Conservation (phyloP, 1,140 invertebrate species). For the Andrena cerasifolii region DNA sequence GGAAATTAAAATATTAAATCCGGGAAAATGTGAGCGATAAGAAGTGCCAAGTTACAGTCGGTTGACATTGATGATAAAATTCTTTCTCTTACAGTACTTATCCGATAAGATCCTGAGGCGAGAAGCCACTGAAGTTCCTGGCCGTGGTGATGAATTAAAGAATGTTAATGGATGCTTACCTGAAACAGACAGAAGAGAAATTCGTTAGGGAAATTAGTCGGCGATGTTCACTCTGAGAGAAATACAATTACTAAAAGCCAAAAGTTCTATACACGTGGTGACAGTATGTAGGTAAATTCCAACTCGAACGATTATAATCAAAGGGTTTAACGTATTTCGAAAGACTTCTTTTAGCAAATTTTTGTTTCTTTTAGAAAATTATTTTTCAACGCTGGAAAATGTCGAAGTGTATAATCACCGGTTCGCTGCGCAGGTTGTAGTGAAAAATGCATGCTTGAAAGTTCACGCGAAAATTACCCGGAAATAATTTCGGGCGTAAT, state of each 20-base stretch:
- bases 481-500: constrained; percentile 32
- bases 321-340: no score
- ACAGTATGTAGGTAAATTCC: no score
- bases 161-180: constrained; percentile 63
- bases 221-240: background rate
- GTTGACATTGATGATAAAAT: constrained; percentile 19
- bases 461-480: constrained; percentile 16
- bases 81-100: constrained; percentile 27
- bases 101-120: constrained; percentile 17
- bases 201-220: constrained; percentile 3
- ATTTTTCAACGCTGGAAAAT: no score
- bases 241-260: no score
- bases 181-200: constrained; percentile 67
- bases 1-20: constrained; percentile 57
- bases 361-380: no score
- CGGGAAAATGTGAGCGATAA: constrained; percentile 10
- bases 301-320: no score
- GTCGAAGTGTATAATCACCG: no score
- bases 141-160: background rate
- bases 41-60: background rate
- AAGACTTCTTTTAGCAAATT: no score
- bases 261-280: no score
- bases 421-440: background rate
- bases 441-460: background rate
- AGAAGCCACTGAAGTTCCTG: background rate